A percentile compares a stretch with the other conserved stretches of the same genome.
phyloP scores from a whole-genome alignment of 2,888 invertebrate genomes.

The Lithophane semibrunnea region DNA sequence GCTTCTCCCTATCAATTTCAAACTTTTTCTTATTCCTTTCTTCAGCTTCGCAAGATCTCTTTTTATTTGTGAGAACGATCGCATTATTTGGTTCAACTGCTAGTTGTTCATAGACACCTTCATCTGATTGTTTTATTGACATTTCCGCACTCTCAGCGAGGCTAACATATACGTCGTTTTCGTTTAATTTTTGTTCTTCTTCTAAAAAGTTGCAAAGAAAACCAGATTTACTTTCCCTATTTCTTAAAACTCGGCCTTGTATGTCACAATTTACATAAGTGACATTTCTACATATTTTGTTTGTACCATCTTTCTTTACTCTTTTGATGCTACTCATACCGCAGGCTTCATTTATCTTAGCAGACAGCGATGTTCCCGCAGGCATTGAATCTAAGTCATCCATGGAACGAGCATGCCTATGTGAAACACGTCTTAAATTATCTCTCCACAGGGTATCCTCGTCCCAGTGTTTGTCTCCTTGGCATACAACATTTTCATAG shows the following conservation, averaged over 20 bases:
- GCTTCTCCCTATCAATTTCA: constrained; percentile 95
- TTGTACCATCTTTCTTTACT: constrained; percentile 78
- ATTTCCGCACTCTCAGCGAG: constrained; percentile 81
- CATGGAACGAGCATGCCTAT: constrained; percentile 95
- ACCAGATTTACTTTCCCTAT: constrained; percentile 73
- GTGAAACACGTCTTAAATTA: constrained; percentile 94
- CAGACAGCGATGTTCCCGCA: constrained; percentile 70
- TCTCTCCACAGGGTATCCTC: constrained; percentile 96
- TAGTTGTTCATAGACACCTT: constrained; percentile 91
- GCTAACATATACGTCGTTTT: constrained; percentile 89
- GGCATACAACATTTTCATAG: constrained; percentile 87
- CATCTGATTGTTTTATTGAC: constrained; percentile 81
- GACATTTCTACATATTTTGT: constrained; percentile 92
- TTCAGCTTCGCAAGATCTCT: constrained; percentile 56
- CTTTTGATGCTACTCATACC: constrained; percentile 87
- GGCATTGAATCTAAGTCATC: constrained; percentile 93
- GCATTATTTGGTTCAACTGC: constrained; percentile 81
- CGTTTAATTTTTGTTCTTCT: constrained; percentile 82
- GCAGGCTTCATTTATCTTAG: constrained; percentile 76
- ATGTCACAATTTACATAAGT: constrained; percentile 95
- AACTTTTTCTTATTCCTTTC: constrained; percentile 84
- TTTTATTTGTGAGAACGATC: constrained; percentile 44
- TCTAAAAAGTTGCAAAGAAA: constrained; percentile 72
- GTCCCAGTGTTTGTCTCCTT: constrained; percentile 95
- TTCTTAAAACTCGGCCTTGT: constrained; percentile 86